These are phyloP conservation scores for Echinops telfairi DNA, from an alignment of 2,113 vertebrate species.

Conservation along the genomic window DNA sequence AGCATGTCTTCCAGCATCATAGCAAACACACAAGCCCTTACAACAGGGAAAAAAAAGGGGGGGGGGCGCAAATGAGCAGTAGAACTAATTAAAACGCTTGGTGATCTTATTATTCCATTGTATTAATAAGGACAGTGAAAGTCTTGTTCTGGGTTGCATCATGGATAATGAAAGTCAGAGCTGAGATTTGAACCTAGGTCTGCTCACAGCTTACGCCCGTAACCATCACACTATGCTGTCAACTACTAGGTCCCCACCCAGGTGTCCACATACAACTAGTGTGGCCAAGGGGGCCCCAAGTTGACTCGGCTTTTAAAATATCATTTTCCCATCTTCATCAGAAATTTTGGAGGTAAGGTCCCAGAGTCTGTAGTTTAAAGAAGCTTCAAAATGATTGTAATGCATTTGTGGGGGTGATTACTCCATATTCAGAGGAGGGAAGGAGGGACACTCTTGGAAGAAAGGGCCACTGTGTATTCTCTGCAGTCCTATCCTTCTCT, in stretches of 20 bases:
- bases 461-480: not conserved
- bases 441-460: not conserved
- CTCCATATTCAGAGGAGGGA: not conserved
- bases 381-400: not conserved
- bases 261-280: not conserved
- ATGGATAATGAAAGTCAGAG: not conserved
- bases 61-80: not conserved
- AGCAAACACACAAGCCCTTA: not conserved
- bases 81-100: not conserved
- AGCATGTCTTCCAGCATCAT: not conserved
- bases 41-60: not conserved
- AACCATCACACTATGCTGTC: not conserved
- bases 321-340: not conserved
- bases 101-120: not conserved
- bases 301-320: not conserved
- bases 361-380: not conserved
- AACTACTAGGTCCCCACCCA: no score
- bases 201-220: not conserved
- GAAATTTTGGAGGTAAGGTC: not conserved
- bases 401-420: not conserved
- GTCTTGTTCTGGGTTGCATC: not conserved
- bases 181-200: not conserved
- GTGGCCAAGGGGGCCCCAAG: not conserved
- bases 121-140: not conserved
- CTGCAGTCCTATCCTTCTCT: not conserved